These are phyloP conservation scores for Exephanes ischioxanthus DNA, from an alignment of 2,888 invertebrate genomes.

Conservation along the genomic window DNA sequence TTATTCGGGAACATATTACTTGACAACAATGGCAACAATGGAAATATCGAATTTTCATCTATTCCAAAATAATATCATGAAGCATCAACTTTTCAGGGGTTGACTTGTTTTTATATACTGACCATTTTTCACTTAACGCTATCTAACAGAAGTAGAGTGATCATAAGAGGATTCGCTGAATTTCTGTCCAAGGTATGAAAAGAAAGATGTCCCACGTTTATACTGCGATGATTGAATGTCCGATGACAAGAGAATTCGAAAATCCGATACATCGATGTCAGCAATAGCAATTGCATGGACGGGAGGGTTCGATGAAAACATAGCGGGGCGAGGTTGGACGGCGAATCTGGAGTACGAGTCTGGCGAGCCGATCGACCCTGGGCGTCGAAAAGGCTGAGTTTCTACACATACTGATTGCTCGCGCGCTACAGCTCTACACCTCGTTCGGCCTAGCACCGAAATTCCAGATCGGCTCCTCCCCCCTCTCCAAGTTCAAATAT, in stretches of 20 bases:
- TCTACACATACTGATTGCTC: slow-evolving; percentile 26
- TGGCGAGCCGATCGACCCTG: slow-evolving; percentile 25
- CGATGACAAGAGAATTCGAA: slow-evolving; percentile 11
- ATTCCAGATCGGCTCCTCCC: slow-evolving; percentile 38
- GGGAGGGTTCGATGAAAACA: slow-evolving; percentile 16
- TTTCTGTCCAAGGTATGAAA: neutral
- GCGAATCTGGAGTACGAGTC: slow-evolving; percentile 33
- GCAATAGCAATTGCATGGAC: slow-evolving; percentile 33
- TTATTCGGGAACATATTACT: no score
- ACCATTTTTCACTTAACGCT: neutral
- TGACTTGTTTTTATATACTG: neutral
- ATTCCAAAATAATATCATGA: no score
- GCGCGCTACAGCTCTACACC: slow-evolving; percentile 33
- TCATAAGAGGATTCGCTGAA: neutral
- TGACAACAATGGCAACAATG: no score
- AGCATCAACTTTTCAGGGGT: no score
- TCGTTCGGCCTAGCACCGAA: slow-evolving; percentile 31
- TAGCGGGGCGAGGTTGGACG: slow-evolving; percentile 16
- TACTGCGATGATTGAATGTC: slow-evolving; percentile 23
- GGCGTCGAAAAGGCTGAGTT: slow-evolving; percentile 42
- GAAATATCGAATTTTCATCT: no score
- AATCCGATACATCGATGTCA: slow-evolving; percentile 36
- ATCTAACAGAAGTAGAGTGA: neutral
- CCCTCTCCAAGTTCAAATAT: slow-evolving; percentile 39
- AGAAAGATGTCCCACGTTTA: neutral